Evolutionary conservation across 2,113 vertebrate species (phyloP).

Genomic region (Neotragus moschatus): DNA sequence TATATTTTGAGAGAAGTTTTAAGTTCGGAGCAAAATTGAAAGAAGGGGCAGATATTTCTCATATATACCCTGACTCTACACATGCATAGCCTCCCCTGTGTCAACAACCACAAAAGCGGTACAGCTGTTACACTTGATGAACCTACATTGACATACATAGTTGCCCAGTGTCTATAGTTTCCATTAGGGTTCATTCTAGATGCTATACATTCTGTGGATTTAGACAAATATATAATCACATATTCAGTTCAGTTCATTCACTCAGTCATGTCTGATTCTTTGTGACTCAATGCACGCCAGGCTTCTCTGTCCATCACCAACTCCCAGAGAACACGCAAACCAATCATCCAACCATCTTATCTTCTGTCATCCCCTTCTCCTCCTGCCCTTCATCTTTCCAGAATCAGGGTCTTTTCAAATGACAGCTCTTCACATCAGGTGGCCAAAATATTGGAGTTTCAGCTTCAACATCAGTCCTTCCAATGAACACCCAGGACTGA

Average conservation of each 20-base stretch:
- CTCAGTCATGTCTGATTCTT: neutral
- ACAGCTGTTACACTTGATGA: neutral
- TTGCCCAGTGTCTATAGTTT: neutral
- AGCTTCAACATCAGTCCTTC: too few species aligned
- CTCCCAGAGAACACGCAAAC: too few species aligned
- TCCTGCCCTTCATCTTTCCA: too few species aligned
- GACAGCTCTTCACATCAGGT: too few species aligned
- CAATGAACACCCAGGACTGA: too few species aligned
- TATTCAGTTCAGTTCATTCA: neutral
- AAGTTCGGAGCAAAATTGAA: neutral
- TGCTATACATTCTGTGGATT: neutral
- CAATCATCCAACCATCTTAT: too few species aligned
- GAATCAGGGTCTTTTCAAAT: too few species aligned
- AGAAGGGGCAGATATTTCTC: neutral
- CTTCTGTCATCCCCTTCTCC: too few species aligned
- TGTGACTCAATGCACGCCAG: neutral
- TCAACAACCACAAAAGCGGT: neutral
- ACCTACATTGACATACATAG: too few species aligned
- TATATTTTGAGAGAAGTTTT: neutral
- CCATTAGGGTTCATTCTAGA: neutral
- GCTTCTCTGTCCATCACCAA: neutral
- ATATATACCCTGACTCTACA: neutral
- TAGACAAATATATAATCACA: neutral
- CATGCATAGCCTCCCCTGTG: neutral
- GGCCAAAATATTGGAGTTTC: too few species aligned